Evolutionary conservation across 2,888 invertebrate species (phyloP).

Genomic region (Acronicta psi): DNA sequence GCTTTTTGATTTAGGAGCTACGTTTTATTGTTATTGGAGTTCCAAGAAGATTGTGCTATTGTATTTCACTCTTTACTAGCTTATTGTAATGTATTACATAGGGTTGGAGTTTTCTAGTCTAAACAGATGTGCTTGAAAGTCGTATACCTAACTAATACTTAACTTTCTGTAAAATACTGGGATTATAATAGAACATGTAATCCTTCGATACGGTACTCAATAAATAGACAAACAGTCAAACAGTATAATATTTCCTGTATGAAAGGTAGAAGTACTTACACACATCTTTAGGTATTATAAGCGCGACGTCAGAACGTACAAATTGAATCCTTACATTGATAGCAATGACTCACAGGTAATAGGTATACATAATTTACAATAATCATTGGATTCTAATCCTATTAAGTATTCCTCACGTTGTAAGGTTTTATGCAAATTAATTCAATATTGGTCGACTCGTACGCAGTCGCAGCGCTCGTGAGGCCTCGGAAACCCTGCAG

Average conservation of each 20-base stretch:
- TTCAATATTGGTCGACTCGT: conserved; percentile 44
- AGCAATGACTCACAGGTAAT: conserved; percentile 32
- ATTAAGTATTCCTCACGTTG: conserved; percentile 34
- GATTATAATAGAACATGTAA: no score
- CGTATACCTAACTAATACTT: no score
- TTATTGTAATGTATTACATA: conserved; percentile 1
- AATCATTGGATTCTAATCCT: conserved; percentile 39
- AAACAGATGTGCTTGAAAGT: background rate
- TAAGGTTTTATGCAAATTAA: conserved; percentile 52
- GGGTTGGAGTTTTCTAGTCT: background rate
- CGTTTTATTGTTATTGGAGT: conserved; percentile 31
- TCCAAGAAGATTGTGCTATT: conserved; percentile 21
- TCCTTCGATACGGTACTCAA: no score
- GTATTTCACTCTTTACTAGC: conserved; percentile 5
- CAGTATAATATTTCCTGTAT: no score
- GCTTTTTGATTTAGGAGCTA: conserved; percentile 39
- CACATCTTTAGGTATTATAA: no score
- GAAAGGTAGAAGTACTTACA: no score
- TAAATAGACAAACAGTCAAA: no score
- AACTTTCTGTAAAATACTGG: no score
- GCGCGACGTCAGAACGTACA: background rate
- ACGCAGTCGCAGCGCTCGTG: conserved; percentile 40
- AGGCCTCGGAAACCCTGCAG: conserved; percentile 37
- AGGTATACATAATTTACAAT: conserved; percentile 28
- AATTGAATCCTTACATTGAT: conserved; percentile 29